Percentiles rank a stretch among this genome's conserved stretches.
These are phyloP conservation scores for Girardinus metallicus DNA, from an alignment of 2,797 vertebrate species.

Conservation along the genomic window DNA sequence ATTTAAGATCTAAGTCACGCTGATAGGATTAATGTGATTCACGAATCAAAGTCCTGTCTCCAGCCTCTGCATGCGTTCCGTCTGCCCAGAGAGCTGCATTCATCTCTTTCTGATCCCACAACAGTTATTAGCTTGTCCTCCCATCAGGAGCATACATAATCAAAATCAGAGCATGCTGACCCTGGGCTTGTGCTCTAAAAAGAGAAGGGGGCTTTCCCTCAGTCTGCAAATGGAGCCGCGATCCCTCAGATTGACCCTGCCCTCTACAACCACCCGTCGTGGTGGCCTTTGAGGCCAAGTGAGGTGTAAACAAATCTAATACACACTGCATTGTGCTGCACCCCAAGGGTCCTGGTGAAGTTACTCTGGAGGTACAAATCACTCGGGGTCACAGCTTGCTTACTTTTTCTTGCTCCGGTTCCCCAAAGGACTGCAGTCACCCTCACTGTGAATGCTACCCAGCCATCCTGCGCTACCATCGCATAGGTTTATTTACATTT, in stretches of 20 bases:
- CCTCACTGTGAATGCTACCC: conserved; percentile 14
- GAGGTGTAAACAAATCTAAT: conserved; percentile 84
- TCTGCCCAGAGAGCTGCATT: conserved; percentile 42
- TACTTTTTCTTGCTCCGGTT: conserved; percentile 70
- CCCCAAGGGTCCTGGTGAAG: conserved; percentile 69
- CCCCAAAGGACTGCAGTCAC: conserved; percentile 42
- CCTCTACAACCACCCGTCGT: conserved; percentile 68
- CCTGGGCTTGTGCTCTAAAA: conserved; percentile 53
- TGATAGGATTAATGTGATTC: conserved; percentile 70
- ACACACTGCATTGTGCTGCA: conserved; percentile 75
- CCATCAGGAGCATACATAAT: conserved; percentile 44
- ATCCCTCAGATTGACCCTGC: conserved; percentile 69
- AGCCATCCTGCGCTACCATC: conserved; percentile 58
- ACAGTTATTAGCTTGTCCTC: conserved; percentile 60
- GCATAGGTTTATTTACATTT: conserved; percentile 75
- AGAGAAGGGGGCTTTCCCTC: conserved; percentile 52
- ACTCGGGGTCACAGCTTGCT: conserved; percentile 72
- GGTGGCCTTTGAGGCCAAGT: conserved; percentile 79
- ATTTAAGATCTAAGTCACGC: conserved; percentile 70
- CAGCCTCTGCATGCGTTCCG: conserved; percentile 63
- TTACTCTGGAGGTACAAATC: conserved; percentile 75
- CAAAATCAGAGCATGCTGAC: conserved; percentile 52
- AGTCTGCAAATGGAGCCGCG: conserved; percentile 74
- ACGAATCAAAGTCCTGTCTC: conserved; percentile 63
- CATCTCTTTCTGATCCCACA: conserved; percentile 58